Base-by-base conservation (phyloP, 2,888 invertebrate species). In the Litoditis marina region DNA sequence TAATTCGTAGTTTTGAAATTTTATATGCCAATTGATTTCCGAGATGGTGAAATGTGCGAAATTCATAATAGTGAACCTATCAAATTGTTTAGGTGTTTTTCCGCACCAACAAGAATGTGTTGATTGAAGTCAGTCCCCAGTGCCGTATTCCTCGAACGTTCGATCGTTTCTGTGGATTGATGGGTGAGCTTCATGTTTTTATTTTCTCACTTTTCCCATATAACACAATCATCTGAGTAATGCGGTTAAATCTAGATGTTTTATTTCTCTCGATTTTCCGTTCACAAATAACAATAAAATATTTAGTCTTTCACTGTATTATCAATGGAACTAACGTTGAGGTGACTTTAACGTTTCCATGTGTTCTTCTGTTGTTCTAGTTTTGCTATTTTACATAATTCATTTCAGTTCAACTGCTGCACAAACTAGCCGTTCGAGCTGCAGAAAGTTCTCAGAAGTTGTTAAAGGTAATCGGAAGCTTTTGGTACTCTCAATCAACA, bases 131-230 rank as follows among this genome's bases (percentile, higher is more conserved):
- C 32, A 94, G 94, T 84, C 95, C 96, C 42, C 94, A 94, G 84
- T 95, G 94, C 0, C 88, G 95, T 81, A 93, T 96, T 85, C 96
- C 96, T 0, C 87, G 95, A 71, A 96, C 95, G 1, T 96, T 93
- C 83, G 94, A 94, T 84, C 88, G 95, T 83, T 96, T 96, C 87
- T 92, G 93, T 76, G 94, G 94, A 13, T 85, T 96, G 49, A 95
- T 96, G 90, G 92, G 92, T 92, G 86, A 25, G 71, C 53, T n/a
- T n/a, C n/a, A 49, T 16, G 22, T 31, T 3, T 53, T 36, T 39
- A 11, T 46, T 25, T 60, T 60, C 5, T 27, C 22, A 28, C 25
- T 22, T 50, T 50, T 22, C 16, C 27, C 8, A 28, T 32, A 19
- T 46, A 47, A 36, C 11, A 52, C n/a, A 11, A 11, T 42, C 44